Evolutionary conservation across 2,888 invertebrate genomes (phyloP).

Genomic region (Chymomyza caudatula): DNA sequence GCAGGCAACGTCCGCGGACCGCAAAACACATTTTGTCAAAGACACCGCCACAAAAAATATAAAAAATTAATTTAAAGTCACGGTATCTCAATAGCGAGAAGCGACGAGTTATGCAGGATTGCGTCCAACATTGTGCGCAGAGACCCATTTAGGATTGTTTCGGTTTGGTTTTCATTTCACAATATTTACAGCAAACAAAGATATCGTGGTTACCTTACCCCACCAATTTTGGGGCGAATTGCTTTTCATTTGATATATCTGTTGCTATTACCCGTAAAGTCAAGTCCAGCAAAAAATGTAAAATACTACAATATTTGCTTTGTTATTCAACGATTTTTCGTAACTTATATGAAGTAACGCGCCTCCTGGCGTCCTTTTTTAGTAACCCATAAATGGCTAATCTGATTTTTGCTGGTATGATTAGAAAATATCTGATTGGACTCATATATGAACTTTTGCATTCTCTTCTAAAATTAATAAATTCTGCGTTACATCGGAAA

Average conservation of each 20-base stretch:
- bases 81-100: neutral
- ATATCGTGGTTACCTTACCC: too few species aligned
- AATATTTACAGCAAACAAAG: too few species aligned
- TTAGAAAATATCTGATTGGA: neutral
- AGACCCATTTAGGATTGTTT: neutral
- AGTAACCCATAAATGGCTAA: neutral
- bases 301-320: too few species aligned
- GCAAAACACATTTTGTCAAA: slow-evolving; percentile 45
- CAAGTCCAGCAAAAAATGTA: too few species aligned
- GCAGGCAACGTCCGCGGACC: slow-evolving; percentile 2
- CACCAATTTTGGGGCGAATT: too few species aligned
- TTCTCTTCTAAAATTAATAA: neutral
- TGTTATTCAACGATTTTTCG: neutral
- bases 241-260: too few species aligned
- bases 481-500: neutral
- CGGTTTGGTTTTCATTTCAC: neutral
- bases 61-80: neutral
- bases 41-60: slow-evolving; percentile 54
- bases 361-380: neutral
- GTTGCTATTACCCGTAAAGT: too few species aligned
- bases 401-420: neutral
- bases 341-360: too few species aligned
- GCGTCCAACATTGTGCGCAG: slow-evolving; percentile 13
- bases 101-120: slow-evolving; percentile 30
- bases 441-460: neutral